Evolutionary conservation across 2,797 vertebrate species (phyloP).

Genomic region (Protonibea diacanthus): DNA sequence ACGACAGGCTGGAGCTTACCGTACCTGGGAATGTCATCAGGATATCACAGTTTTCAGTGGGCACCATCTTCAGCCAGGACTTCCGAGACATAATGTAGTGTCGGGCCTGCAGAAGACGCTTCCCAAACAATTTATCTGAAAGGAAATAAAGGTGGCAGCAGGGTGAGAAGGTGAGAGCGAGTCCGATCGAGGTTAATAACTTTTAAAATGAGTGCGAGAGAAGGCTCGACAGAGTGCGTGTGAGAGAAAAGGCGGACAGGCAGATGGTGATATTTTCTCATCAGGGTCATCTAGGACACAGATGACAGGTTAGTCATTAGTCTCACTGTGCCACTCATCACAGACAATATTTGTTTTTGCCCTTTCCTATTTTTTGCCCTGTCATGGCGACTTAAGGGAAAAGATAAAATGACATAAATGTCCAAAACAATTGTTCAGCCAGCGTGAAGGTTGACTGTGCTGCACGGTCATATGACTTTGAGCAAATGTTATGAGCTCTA

Average conservation of each 20-base stretch:
- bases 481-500: constrained; percentile 25
- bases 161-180: not conserved
- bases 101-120: constrained; percentile 90
- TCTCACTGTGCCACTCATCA: constrained; percentile 17
- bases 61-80: constrained; percentile 95
- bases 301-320: constrained; percentile 42
- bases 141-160: constrained; percentile 6
- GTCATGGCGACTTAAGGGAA: constrained; percentile 8
- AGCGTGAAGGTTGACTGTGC: constrained; percentile 35
- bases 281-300: constrained; percentile 38
- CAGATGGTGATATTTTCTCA: constrained; percentile 39
- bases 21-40: constrained; percentile 94
- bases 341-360: not conserved
- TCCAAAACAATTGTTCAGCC: constrained; percentile 21
- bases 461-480: constrained; percentile 26
- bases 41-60: constrained; percentile 94
- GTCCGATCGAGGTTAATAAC: constrained; percentile 12
- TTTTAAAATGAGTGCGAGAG: not conserved
- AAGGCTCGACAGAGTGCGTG: not conserved
- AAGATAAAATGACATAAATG: constrained; percentile 16
- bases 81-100: constrained; percentile 94
- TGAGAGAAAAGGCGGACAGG: not conserved
- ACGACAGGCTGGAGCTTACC: constrained; percentile 8
- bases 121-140: constrained; percentile 92
- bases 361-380: not conserved